phyloP scores from a whole-genome alignment of 2,113 vertebrate genomes.

The Odontesthes bonariensis region DNA sequence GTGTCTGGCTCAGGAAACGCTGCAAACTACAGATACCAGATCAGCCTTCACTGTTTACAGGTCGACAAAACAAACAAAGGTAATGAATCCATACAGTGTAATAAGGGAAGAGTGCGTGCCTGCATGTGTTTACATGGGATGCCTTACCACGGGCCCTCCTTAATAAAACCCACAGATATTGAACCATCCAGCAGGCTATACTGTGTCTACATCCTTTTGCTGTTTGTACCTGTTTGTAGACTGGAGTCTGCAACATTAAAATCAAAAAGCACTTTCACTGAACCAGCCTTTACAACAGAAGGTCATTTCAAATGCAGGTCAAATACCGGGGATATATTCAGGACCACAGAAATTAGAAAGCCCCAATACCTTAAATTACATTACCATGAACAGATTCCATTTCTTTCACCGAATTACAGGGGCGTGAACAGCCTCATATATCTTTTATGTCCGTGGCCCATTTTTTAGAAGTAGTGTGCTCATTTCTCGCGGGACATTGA shows the following conservation, averaged over 20 bases:
- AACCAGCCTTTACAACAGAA: constrained; percentile 18
- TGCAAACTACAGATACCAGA: constrained; percentile 76
- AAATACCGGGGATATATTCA: constrained; percentile 66
- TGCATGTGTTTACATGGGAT: constrained; percentile 13
- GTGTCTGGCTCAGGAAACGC: constrained; percentile 63
- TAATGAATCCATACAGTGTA: constrained; percentile 59
- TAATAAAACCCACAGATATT: constrained; percentile 33
- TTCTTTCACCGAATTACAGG: constrained; percentile 72
- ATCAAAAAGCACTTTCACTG: not conserved
- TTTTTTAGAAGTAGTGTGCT: constrained; percentile 60
- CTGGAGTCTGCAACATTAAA: not conserved
- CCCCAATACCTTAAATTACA: constrained; percentile 78
- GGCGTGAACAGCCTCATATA: constrained; percentile 71
- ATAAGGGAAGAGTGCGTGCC: constrained; percentile 16
- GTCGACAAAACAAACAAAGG: constrained; percentile 64
- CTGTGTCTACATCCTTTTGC: constrained; percentile 10
- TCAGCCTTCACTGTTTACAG: constrained; percentile 69
- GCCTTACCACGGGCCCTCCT: constrained; percentile 10
- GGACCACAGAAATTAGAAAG: constrained; percentile 67
- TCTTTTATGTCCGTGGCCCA: constrained; percentile 70
- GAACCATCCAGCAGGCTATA: constrained; percentile 5
- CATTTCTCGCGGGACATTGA: constrained; percentile 77
- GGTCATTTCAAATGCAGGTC: constrained; percentile 69
- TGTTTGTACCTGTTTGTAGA: not conserved
- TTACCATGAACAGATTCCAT: constrained; percentile 72